A percentile compares a stretch with the other conserved stretches of the same genome.
These are phyloP conservation scores for Lucifuga dentata DNA, from an alignment of 2,113 vertebrate genomes.

Conservation along the genomic window DNA sequence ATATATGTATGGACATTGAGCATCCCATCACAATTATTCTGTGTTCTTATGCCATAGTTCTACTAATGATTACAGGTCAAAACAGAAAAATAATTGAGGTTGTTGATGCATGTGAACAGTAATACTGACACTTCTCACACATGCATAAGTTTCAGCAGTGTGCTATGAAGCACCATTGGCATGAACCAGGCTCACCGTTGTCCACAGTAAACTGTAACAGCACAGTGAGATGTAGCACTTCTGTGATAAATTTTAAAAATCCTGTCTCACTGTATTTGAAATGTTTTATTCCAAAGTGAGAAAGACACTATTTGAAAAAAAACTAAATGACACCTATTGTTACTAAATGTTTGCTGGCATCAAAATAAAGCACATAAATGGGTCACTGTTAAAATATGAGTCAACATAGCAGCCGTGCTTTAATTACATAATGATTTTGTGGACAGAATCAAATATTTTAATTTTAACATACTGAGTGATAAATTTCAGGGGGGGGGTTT, in stretches of 20 bases:
- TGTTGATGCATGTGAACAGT: conserved; percentile 46
- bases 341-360: not conserved
- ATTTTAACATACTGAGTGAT: not conserved
- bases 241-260: conserved; percentile 28
- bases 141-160: conserved; percentile 47
- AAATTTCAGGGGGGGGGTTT: conserved; percentile 1
- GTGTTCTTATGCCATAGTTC: conserved; percentile 47
- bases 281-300: conserved; percentile 31
- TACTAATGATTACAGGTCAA: conserved; percentile 75
- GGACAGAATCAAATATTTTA: not conserved
- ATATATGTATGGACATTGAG: conserved; percentile 43
- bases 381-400: not conserved
- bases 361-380: conserved; percentile 10
- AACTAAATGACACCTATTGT: not conserved
- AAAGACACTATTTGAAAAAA: conserved; percentile 7
- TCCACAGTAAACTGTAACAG: conserved; percentile 56
- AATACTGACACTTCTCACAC: conserved; percentile 54
- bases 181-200: conserved; percentile 42
- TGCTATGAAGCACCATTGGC: conserved; percentile 52
- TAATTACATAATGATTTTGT: not conserved
- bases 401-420: not conserved
- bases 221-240: conserved; percentile 55
- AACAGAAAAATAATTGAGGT: conserved; percentile 65
- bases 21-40: conserved; percentile 72
- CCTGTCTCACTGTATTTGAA: conserved; percentile 4